Base-by-base conservation (phyloP, 2,888 invertebrate species). In the Augiades crinisus region DNA sequence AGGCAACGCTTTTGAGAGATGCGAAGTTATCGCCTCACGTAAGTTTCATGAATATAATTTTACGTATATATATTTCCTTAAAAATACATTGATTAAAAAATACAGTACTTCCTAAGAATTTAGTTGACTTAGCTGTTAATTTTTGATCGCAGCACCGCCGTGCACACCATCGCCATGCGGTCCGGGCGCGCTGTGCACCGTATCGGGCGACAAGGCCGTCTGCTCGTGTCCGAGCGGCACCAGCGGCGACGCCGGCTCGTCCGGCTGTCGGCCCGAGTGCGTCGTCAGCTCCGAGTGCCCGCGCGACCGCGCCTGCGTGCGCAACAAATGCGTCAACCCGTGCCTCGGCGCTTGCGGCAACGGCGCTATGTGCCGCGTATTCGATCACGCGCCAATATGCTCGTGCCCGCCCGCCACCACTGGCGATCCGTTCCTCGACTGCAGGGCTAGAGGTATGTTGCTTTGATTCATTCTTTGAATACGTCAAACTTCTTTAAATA, bases 401-500 rank as follows among this genome's bases (percentile, higher is more conserved):
- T 94, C 93, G 41, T 97, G 97, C 68, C 94, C 95, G 45, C 81
- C 89, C 34, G 90, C 91, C 8, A 92, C 92, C 59, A 91, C 92
- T 2, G 97, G 96, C 37, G 95, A 97, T 92, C 96, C 97, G 17
- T 96, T 96, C 78, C 86, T 92, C n/a, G 91, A 92, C 64, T 96
- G 96, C 55, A 64, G 72, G 61, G 43, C 57, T 19, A 71, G 65
- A 75, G 82, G 87, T 82, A 54, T 3, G 10, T 30, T 12, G 1
- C 2, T 7, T 14, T n/a, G n/a, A n/a, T n/a, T n/a, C n/a, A n/a
- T n/a, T n/a, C n/a, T n/a, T n/a, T n/a, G n/a, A n/a, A n/a, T n/a
- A n/a, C n/a, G n/a, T n/a, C n/a, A n/a, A n/a, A n/a, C n/a, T n/a
- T n/a, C n/a, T n/a, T n/a, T n/a, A n/a, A n/a, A n/a, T n/a, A n/a